Evolutionary conservation across 2,113 vertebrate genomes (phyloP), one percentile per base, ranked within the genome.

Genomic region (Montifringilla adamsi): DNA sequence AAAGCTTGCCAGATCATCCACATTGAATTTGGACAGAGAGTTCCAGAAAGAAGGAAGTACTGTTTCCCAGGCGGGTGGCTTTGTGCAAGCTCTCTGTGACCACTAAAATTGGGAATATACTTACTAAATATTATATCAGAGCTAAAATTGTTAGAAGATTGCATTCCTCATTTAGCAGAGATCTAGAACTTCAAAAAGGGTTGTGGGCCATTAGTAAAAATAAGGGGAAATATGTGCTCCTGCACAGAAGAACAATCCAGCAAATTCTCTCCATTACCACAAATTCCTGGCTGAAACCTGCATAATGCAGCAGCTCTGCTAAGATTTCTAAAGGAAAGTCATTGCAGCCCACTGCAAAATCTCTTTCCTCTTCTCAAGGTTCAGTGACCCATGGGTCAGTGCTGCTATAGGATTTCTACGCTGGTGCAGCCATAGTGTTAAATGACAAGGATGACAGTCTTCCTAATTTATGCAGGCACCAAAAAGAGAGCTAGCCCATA

Each of bases 401-500:
- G 69, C 53, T 88, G 13, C 75, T 95, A 84, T 90, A 46, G 74
- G 84, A 92, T 96, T 92, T 95, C 87, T 68, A 22, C 0, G 2
- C 37, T 26, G 77, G 53, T 69, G 63, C 44, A 91, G 55, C 69
- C 18, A 2, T 37, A 90, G 76, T 37, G 33, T 79, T 95, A 94
- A 96, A 94, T 85, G 94, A 96, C 90, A 87, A 89, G 33, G 66
- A 76, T 87, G 95, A 89, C 66, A 84, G 66, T 56, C 64, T 64
- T 83, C 44, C 28, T 94, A 96, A 95, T 96, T 97, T 95, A 95
- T 96, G 85, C 80, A 90, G 88, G 80, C 85, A 89, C 66, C 11
- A 4, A 82, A 96, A 96, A 94, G 55, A 80, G 90, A 95, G 35
- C 81, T 84, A 89, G 62, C 75, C 64, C 68, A 84, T 87, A 93